Evolutionary conservation across 2,797 vertebrate genomes (phyloP).

Genomic region (Pipistrellus nathusii): DNA sequence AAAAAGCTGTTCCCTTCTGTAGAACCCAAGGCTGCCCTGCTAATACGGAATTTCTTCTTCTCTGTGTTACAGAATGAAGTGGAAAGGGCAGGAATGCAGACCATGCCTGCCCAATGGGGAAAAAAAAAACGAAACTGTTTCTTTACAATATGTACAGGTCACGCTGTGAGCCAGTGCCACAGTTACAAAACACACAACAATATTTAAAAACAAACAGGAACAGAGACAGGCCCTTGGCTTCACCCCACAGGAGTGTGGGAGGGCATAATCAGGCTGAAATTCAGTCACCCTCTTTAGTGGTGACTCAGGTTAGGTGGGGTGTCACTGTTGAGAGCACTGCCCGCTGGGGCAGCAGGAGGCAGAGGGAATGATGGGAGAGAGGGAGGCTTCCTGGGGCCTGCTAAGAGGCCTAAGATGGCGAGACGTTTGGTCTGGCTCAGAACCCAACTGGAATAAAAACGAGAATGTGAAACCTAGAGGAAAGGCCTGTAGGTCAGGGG

Average conservation of each 20-base stretch:
- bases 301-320: constrained; percentile 34
- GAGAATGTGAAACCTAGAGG: constrained; percentile 63
- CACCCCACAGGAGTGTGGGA: constrained; percentile 31
- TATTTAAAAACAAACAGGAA: constrained; percentile 78
- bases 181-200: constrained; percentile 79
- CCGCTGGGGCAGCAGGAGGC: not conserved
- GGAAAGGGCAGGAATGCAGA: constrained; percentile 9
- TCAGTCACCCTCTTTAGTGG: constrained; percentile 17
- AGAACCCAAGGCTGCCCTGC: constrained; percentile 68
- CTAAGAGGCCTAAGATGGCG: constrained; percentile 51
- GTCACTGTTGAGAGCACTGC: constrained; percentile 15
- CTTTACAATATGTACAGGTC: constrained; percentile 90
- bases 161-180: constrained; percentile 79
- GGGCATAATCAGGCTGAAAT: constrained; percentile 38
- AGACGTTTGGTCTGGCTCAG: not conserved
- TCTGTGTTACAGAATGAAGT: constrained; percentile 65
- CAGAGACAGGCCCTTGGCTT: constrained; percentile 70
- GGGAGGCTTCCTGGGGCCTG: constrained; percentile 3
- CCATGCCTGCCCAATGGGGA: constrained; percentile 28
- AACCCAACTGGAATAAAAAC: constrained; percentile 61
- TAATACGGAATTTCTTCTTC: constrained; percentile 62
- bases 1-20: constrained; percentile 63
- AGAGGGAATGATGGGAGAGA: not conserved
- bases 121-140: constrained; percentile 85
- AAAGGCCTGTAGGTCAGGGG: constrained; percentile 33